These are phyloP conservation scores for Meiosimyza platycephala DNA, from an alignment of 2,888 invertebrate species.

Conservation along the genomic window DNA sequence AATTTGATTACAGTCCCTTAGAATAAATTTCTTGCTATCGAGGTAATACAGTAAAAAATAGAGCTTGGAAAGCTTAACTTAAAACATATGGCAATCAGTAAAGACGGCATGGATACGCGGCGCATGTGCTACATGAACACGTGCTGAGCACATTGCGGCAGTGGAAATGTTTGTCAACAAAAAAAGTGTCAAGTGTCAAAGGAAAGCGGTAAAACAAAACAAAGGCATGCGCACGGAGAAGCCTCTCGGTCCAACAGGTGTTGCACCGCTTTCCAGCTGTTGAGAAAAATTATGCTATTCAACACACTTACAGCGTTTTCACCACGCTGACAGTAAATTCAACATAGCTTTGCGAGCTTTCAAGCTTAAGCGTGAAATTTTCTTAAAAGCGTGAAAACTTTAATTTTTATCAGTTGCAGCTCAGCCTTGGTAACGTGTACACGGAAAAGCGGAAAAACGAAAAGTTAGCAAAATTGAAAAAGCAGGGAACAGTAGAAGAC, in stretches of 20 bases:
- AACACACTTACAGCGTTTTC: conserved; percentile 14
- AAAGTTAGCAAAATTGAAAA: conserved; percentile 5
- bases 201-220: conserved; percentile 46
- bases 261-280: conserved; percentile 33
- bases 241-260: conserved; percentile 59
- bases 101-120: too few relatives aligned
- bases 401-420: conserved; percentile 50
- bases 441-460: conserved; percentile 43
- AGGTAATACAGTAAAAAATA: too few relatives aligned
- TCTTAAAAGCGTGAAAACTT: conserved; percentile 36
- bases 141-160: conserved; percentile 4
- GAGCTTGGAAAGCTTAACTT: too few relatives aligned
- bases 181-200: conserved; percentile 33
- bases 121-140: conserved; percentile 20
- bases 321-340: conserved; percentile 19
- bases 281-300: not conserved
- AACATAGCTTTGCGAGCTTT: conserved; percentile 43
- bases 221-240: conserved; percentile 52
- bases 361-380: conserved; percentile 39
- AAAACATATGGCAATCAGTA: too few relatives aligned
- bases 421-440: conserved; percentile 44
- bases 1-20: too few relatives aligned
- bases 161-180: conserved; percentile 50
- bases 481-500: not conserved
- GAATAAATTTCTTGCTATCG: too few relatives aligned